Evolutionary conservation across 1,140 invertebrate species (phyloP).

Genomic region (Acyrthosiphon pisum): DNA sequence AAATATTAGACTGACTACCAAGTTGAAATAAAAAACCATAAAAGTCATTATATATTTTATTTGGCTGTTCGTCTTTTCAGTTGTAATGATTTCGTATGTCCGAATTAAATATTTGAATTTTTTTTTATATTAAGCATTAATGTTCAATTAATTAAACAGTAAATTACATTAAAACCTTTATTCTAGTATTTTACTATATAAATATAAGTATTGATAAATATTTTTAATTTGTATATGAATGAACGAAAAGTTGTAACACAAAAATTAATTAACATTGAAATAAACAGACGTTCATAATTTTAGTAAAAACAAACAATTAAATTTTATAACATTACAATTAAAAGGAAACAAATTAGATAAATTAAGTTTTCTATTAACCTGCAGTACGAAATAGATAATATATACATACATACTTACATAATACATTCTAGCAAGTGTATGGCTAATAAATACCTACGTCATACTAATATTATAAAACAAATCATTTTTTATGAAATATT

Average conservation of each 20-base stretch:
- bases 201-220: background rate
- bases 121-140: background rate
- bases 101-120: background rate
- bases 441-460: background rate
- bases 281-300: background rate
- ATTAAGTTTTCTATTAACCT: background rate
- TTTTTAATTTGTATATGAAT: background rate
- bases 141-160: background rate
- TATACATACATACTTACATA: background rate
- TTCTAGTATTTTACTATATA: background rate
- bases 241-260: background rate
- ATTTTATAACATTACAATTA: background rate
- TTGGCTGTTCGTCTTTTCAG: background rate
- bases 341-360: background rate
- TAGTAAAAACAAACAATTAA: conserved; percentile 2
- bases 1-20: too few relatives aligned
- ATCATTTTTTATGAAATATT: background rate
- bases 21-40: too few relatives aligned
- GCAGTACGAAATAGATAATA: background rate
- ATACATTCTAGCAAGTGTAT: background rate
- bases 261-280: background rate
- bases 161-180: background rate
- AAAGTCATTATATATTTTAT: too few relatives aligned
- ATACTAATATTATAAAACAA: background rate
- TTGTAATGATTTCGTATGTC: background rate